These are phyloP conservation scores for Harpalus rubripes DNA, from an alignment of 2,888 invertebrate species.

Conservation along the genomic window DNA sequence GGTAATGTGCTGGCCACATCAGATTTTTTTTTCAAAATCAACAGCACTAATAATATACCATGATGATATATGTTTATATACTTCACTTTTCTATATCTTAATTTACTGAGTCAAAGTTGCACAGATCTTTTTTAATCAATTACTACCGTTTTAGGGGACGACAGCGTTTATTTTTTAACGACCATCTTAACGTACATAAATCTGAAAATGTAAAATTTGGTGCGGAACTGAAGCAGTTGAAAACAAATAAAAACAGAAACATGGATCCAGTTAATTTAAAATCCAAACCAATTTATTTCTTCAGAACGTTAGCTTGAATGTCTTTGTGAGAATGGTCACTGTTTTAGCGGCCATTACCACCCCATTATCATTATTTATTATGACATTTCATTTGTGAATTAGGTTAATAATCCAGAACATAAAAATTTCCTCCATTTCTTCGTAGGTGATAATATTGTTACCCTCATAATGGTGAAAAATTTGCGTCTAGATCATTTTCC, in stretches of 20 bases:
- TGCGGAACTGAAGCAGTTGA: too few species aligned
- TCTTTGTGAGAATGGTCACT: slow-evolving; percentile 18
- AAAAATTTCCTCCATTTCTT: slow-evolving; percentile 29
- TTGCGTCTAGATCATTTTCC: slow-evolving; percentile 39
- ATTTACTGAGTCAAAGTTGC: too few species aligned
- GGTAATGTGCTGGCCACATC: too few species aligned
- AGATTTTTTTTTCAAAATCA: too few species aligned
- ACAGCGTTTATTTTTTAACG: too few species aligned
- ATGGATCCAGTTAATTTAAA: background rate
- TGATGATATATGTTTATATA: too few species aligned
- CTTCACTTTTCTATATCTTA: too few species aligned
- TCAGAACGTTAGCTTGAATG: background rate
- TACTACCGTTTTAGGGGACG: too few species aligned
- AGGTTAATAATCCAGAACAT: slow-evolving; percentile 31
- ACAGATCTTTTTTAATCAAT: too few species aligned
- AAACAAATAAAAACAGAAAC: background rate
- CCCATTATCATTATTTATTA: slow-evolving; percentile 29
- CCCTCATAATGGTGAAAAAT: slow-evolving; percentile 31
- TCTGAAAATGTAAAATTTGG: too few species aligned
- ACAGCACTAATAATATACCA: too few species aligned
- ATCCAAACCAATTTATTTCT: slow-evolving; percentile 11
- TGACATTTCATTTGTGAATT: slow-evolving; percentile 46
- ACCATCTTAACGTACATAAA: too few species aligned
- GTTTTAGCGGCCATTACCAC: slow-evolving; percentile 36
- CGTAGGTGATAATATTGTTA: slow-evolving; percentile 15